Evolutionary conservation across 1,140 invertebrate genomes (phyloP).

Genomic region (Chymomyza costata): DNA sequence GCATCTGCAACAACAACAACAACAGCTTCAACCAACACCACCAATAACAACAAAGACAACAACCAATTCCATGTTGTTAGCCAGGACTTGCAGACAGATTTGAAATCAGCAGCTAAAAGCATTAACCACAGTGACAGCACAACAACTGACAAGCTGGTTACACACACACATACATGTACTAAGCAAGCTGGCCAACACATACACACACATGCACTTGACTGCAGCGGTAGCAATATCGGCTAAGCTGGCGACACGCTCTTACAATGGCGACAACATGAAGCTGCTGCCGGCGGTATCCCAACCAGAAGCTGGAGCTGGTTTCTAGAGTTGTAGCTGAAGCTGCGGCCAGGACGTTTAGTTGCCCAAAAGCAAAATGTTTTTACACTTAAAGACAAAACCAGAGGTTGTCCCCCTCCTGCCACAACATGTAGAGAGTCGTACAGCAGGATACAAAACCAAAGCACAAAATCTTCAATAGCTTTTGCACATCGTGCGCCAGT

Average conservation of each 20-base stretch:
- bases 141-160: constrained; percentile 39
- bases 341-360: constrained; percentile 40
- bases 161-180: constrained; percentile 38
- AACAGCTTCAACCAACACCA: constrained; percentile 7
- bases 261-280: constrained; percentile 66
- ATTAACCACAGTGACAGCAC: constrained; percentile 61
- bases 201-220: constrained; percentile 46
- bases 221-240: constrained; percentile 30
- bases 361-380: constrained; percentile 69
- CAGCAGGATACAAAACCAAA: background rate
- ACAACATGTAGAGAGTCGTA: constrained; percentile 3
- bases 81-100: constrained; percentile 22
- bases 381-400: constrained; percentile 73
- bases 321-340: too few relatives aligned
- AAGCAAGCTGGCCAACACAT: constrained; percentile 2
- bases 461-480: background rate
- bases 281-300: constrained; percentile 13
- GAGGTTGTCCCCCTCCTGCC: constrained; percentile 51
- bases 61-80: constrained; percentile 4
- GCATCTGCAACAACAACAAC: constrained; percentile 2
- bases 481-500: background rate
- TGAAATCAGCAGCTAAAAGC: constrained; percentile 60
- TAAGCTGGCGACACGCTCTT: constrained; percentile 52
- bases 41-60: too few relatives aligned
- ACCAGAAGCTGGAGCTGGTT: constrained; percentile 6